These are phyloP conservation scores for Somateria mollissima DNA, from an alignment of 2,797 vertebrate species.

Conservation along the genomic window DNA sequence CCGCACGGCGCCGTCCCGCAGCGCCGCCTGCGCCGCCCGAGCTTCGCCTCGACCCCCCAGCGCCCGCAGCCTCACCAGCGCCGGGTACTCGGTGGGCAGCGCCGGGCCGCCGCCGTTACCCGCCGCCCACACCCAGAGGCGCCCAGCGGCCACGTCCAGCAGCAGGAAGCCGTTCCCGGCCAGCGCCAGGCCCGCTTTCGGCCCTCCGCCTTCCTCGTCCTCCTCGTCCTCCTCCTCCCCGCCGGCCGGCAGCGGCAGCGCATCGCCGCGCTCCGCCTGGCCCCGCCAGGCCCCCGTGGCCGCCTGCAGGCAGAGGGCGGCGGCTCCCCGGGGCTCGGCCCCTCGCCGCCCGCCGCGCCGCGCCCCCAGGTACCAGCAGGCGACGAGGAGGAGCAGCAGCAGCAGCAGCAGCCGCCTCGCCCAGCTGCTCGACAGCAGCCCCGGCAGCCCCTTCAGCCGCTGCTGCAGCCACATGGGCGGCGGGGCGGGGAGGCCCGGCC, in stretches of 20 bases:
- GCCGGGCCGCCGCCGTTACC: conserved; percentile 82
- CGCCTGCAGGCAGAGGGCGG: conserved; percentile 83
- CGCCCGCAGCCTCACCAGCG: conserved; percentile 80
- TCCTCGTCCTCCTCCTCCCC: not conserved
- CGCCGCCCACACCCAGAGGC: conserved; percentile 86
- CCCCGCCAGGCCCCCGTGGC: conserved; percentile 86
- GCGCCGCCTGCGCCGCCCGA: conserved; percentile 81
- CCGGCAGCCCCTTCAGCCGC: conserved; percentile 91
- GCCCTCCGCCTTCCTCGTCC: not conserved
- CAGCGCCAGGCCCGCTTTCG: conserved; percentile 78
- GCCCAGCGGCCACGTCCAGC: conserved; percentile 85
- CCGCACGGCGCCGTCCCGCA: conserved; percentile 88
- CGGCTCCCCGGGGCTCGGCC: conserved; percentile 79
- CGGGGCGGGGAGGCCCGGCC: not conserved
- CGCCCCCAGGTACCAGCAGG: conserved; percentile 88
- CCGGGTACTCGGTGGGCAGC: conserved; percentile 83
- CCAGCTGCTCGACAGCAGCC: conserved; percentile 95
- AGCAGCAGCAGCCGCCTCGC: conserved; percentile 87
- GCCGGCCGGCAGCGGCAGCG: conserved; percentile 69
- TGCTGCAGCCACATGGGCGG: conserved; percentile 92
- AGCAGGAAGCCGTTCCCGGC: conserved; percentile 91
- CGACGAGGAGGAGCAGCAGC: conserved; percentile 83
- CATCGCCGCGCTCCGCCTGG: conserved; percentile 84
- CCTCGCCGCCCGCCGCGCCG: conserved; percentile 71
- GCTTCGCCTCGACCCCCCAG: conserved; percentile 79